Percentiles rank a stretch among this genome's conserved stretches.
Conservation (phyloP, 1,140 invertebrate species). For the Medauroidea extradentata region DNA sequence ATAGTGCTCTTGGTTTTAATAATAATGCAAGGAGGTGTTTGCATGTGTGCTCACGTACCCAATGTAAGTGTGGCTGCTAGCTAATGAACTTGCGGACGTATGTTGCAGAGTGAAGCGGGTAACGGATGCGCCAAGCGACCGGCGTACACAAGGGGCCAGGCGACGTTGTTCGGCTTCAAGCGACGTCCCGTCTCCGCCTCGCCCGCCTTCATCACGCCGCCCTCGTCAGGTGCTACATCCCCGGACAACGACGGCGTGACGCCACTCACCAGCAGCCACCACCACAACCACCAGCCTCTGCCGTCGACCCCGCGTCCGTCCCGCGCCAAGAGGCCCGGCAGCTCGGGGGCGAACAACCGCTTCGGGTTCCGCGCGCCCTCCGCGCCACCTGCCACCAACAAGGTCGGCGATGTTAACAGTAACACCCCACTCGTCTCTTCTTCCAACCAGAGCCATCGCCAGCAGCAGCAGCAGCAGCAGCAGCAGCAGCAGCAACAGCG, state of each 20-base stretch:
- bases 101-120: too few relatives aligned
- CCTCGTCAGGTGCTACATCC: slow-evolving; percentile 12
- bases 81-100: too few relatives aligned
- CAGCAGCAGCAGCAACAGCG: slow-evolving; percentile 18
- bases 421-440: not conserved
- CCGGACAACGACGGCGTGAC: not conserved
- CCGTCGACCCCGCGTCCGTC: slow-evolving; percentile 45
- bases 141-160: slow-evolving; percentile 52
- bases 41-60: too few relatives aligned
- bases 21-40: too few relatives aligned
- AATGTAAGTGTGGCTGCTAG: too few relatives aligned
- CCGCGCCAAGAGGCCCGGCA: slow-evolving; percentile 45
- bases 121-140: too few relatives aligned
- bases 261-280: not conserved
- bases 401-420: slow-evolving; percentile 7
- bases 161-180: slow-evolving; percentile 65
- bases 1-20: too few relatives aligned
- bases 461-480: too few relatives aligned
- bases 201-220: slow-evolving; percentile 35
- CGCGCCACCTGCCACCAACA: slow-evolving; percentile 2
- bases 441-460: not conserved
- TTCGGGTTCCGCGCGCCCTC: slow-evolving; percentile 48
- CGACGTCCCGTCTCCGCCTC: slow-evolving; percentile 52
- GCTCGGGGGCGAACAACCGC: slow-evolving; percentile 37
- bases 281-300: slow-evolving; percentile 22